Evolutionary conservation across 2,797 vertebrate genomes (phyloP).

Genomic region (Etheostoma perlongum): DNA sequence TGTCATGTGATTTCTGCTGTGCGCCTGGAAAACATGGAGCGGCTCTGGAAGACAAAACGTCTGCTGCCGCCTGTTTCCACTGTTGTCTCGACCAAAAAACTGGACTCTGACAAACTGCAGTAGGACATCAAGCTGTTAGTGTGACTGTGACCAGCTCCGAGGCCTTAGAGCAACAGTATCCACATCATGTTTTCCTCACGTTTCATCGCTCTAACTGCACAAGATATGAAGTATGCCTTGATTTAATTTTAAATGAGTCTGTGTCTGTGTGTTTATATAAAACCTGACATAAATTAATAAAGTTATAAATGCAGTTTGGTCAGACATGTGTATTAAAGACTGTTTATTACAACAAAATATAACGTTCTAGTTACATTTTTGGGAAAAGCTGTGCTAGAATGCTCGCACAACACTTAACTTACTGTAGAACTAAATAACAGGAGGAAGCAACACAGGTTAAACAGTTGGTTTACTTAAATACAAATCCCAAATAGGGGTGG

Average conservation of each 20-base stretch:
- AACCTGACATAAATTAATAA: conserved; percentile 59
- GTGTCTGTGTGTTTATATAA: conserved; percentile 11
- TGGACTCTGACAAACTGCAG: not conserved
- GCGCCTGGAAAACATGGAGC: not conserved
- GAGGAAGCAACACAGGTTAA: not conserved
- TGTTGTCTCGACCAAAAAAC: not conserved
- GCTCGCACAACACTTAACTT: not conserved
- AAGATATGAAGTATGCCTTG: conserved; percentile 34
- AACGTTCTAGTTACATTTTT: not conserved
- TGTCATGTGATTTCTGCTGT: conserved; percentile 80
- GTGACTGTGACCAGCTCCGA: not conserved
- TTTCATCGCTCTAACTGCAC: conserved; percentile 15
- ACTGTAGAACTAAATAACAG: not conserved
- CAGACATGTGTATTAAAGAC: not conserved
- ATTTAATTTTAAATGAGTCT: conserved; percentile 30
- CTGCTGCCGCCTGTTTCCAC: not conserved
- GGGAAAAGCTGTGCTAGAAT: not conserved
- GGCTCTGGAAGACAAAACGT: not conserved
- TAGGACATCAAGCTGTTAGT: not conserved
- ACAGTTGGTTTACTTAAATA: not conserved
- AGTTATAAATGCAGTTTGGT: conserved; percentile 44
- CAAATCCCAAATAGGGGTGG: too few species aligned
- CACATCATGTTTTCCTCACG: conserved; percentile 20
- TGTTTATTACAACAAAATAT: conserved; percentile 10
- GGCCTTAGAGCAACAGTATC: conserved; percentile 10